Evolutionary conservation across 1,140 invertebrate genomes (phyloP).

Genomic region (Macrostomum lignano): DNA sequence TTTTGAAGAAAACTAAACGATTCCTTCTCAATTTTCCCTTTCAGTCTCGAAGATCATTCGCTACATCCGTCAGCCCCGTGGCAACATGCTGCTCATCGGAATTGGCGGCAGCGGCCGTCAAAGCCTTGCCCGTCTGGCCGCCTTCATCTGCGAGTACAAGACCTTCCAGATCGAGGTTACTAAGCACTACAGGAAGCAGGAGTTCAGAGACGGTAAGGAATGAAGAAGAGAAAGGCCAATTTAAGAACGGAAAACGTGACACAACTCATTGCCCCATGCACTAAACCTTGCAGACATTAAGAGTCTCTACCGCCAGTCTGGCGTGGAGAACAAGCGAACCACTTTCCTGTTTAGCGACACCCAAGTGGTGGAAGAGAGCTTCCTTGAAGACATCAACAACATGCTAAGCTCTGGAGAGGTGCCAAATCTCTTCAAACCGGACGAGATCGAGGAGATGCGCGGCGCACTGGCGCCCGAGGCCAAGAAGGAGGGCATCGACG

Average conservation of each 20-base stretch:
- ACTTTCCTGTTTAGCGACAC: constrained; percentile 53
- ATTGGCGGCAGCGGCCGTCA: constrained; percentile 35
- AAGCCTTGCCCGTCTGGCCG: constrained; percentile 20
- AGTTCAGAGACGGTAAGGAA: constrained; percentile 39
- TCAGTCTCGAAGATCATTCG: constrained; percentile 42
- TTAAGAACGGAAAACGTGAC: background rate
- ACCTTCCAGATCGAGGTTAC: constrained; percentile 48
- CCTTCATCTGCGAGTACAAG: constrained; percentile 39
- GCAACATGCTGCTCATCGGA: constrained; percentile 50
- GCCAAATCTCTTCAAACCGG: constrained; percentile 26
- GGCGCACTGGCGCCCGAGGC: constrained; percentile 36
- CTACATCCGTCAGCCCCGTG: constrained; percentile 48
- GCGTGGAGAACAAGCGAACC: constrained; percentile 42
- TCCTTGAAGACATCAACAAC: constrained; percentile 28
- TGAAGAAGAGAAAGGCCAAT: background rate
- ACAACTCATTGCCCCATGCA: background rate
- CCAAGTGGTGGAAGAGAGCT: constrained; percentile 29
- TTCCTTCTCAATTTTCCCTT: constrained; percentile 7
- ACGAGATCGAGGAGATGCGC: constrained; percentile 36
- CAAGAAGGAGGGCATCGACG: constrained; percentile 35
- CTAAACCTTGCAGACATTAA: constrained; percentile 36
- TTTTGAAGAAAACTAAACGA: background rate
- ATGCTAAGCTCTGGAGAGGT: constrained; percentile 26
- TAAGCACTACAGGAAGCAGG: constrained; percentile 40
- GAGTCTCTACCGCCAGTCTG: constrained; percentile 38